Conservation (phyloP, 1,140 invertebrate genomes). For the Oscheius sp. region DNA sequence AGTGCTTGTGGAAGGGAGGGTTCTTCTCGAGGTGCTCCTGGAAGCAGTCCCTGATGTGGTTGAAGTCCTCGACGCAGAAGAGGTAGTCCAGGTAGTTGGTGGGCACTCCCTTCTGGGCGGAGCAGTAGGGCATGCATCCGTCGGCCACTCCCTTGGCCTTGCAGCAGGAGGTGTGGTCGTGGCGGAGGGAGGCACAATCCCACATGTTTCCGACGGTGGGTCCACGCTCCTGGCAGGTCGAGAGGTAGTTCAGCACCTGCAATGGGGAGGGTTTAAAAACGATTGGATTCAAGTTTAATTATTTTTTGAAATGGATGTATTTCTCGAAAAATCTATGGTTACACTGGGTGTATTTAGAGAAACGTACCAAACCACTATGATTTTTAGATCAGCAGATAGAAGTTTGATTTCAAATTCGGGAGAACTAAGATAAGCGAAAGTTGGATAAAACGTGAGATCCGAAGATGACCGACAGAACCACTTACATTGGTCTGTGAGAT, state of each 20-base stretch:
- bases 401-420: too few relatives aligned
- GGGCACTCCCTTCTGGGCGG: slow-evolving; percentile 60
- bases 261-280: not conserved
- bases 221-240: slow-evolving; percentile 56
- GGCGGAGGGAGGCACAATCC: slow-evolving; percentile 59
- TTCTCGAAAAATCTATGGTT: not conserved
- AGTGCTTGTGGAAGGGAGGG: slow-evolving; percentile 27
- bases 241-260: slow-evolving; percentile 57
- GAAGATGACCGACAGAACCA: slow-evolving; percentile 6
- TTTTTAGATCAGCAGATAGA: too few relatives aligned
- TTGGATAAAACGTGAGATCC: not conserved
- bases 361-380: too few relatives aligned
- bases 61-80: slow-evolving; percentile 57
- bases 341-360: too few relatives aligned
- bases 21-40: slow-evolving; percentile 47
- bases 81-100: slow-evolving; percentile 59
- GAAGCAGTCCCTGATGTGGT: slow-evolving; percentile 59
- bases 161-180: slow-evolving; percentile 57
- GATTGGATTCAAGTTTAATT: too few relatives aligned
- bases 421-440: not conserved
- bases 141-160: slow-evolving; percentile 53
- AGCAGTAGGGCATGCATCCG: slow-evolving; percentile 59
- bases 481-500: slow-evolving; percentile 60
- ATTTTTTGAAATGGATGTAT: not conserved
- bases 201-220: slow-evolving; percentile 58